These are phyloP conservation scores for Microcebus lehilahytsara DNA, from an alignment of 2,113 vertebrate species.

Conservation along the genomic window DNA sequence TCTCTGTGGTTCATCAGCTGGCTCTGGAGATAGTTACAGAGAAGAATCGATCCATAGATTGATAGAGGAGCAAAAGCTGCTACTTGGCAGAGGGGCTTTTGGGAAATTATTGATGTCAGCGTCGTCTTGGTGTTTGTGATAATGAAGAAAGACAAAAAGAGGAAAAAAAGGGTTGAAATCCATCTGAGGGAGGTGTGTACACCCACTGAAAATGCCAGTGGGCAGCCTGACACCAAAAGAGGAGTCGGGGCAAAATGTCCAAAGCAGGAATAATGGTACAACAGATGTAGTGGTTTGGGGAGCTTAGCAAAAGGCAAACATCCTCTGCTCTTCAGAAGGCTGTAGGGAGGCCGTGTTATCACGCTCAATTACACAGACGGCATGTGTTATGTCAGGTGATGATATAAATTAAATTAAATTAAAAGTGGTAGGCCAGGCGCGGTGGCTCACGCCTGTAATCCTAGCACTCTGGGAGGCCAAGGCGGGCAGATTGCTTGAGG, in stretches of 20 bases:
- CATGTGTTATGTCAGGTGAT: not conserved
- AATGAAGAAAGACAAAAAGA: not conserved
- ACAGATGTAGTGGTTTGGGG: not conserved
- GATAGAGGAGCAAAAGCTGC: not conserved
- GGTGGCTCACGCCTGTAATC: no score
- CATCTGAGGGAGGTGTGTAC: not conserved
- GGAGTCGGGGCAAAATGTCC: not conserved
- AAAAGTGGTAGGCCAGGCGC: no score
- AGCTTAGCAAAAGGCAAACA: not conserved
- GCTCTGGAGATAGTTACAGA: not conserved
- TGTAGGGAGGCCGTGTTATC: no score
- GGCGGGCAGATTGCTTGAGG: no score
- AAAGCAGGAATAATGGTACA: not conserved
- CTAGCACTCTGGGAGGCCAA: no score
- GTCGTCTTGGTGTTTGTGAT: not conserved
- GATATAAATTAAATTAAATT: no score
- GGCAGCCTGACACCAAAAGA: not conserved
- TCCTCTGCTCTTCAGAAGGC: not conserved
- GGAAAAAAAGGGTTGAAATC: not conserved
- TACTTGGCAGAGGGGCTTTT: not conserved
- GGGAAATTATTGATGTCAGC: not conserved
- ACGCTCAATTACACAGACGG: not conserved
- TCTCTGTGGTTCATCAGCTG: not conserved
- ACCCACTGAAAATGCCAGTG: not conserved
- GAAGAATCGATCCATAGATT: not conserved